Conservation (phyloP, 2,797 vertebrate species). For the Notamacropus eugenii region DNA sequence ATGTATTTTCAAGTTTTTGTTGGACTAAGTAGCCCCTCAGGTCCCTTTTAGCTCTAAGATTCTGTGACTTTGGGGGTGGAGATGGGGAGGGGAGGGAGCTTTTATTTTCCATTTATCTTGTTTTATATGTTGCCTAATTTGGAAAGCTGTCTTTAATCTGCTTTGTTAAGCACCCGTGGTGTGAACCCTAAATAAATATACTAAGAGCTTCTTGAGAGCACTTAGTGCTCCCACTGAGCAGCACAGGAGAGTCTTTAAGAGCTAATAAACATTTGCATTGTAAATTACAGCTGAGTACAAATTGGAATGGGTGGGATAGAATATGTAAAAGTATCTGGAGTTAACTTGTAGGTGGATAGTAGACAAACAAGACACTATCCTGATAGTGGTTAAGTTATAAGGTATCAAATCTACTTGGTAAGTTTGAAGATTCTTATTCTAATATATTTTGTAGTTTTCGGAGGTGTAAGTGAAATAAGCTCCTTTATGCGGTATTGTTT, state of each 20-base stretch:
- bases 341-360: not conserved
- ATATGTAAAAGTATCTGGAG: constrained; percentile 10
- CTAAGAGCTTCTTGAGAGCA: not conserved
- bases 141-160: not conserved
- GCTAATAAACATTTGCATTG: constrained; percentile 28
- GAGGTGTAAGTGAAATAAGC: constrained; percentile 29
- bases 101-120: not conserved
- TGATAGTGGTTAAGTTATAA: constrained; percentile 31
- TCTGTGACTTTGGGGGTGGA: not conserved
- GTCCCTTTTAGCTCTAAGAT: not conserved
- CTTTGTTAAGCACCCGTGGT: not conserved
- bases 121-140: not conserved
- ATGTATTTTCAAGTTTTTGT: not conserved
- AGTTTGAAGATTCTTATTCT: constrained; percentile 39
- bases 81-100: not conserved
- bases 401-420: not conserved
- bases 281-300: constrained; percentile 46
- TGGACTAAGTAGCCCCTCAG: not conserved
- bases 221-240: constrained; percentile 13
- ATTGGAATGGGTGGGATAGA: not conserved
- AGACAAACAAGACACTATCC: constrained; percentile 31
- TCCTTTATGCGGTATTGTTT: not conserved
- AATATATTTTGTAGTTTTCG: constrained; percentile 44
- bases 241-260: constrained; percentile 34
- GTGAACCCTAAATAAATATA: not conserved